Evolutionary conservation across 2,797 vertebrate species (phyloP).

Genomic region (Tolypeutes matacus): DNA sequence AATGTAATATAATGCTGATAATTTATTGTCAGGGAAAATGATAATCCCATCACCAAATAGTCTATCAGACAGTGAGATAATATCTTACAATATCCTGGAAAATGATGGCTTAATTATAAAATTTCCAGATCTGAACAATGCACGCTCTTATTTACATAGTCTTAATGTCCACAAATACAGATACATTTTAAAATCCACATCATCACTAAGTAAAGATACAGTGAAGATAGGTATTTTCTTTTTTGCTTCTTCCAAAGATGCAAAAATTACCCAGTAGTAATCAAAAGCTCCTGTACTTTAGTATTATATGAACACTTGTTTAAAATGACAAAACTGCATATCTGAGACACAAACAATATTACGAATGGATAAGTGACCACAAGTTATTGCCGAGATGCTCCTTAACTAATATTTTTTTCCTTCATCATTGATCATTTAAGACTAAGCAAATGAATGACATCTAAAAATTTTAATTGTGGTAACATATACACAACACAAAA

Average conservation of each 20-base stretch:
- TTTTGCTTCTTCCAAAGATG: constrained; percentile 40
- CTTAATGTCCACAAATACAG: not conserved
- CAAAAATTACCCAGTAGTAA: not conserved
- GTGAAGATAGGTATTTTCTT: not conserved
- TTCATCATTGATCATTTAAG: constrained; percentile 9
- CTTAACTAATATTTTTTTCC: not conserved
- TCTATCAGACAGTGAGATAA: not conserved
- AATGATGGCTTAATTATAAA: constrained; percentile 43
- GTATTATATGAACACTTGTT: not conserved
- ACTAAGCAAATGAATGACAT: not conserved
- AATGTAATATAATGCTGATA: constrained; percentile 10
- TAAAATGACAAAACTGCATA: constrained; percentile 11
- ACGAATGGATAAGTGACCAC: not conserved
- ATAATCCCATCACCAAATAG: not conserved
- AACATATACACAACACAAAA: no score
- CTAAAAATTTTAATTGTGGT: no score
- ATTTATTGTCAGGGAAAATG: not conserved
- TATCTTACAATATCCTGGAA: not conserved
- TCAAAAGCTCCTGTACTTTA: not conserved
- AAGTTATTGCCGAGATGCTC: not conserved
- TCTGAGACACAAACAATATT: constrained; percentile 20
- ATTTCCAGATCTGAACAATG: not conserved
- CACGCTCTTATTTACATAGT: not conserved
- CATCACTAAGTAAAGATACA: constrained; percentile 3
- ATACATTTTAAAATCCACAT: not conserved